Evolutionary conservation across 1,140 invertebrate species (phyloP).

Genomic region (Tetramorium alpestre): DNA sequence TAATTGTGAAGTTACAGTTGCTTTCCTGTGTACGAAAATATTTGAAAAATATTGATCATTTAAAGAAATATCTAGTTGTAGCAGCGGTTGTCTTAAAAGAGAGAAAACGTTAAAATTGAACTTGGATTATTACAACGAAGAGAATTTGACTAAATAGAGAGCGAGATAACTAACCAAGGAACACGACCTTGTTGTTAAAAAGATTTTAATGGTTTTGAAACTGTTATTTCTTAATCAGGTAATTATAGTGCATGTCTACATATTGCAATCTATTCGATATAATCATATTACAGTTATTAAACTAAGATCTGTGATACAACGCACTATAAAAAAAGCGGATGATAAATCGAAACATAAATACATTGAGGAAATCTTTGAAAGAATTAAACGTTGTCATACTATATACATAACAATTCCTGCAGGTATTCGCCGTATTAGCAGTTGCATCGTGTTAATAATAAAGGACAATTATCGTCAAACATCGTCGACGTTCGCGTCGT

Average conservation of each 20-base stretch:
- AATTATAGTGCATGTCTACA: constrained; percentile 3
- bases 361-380: too few relatives aligned
- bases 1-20: constrained; percentile 20
- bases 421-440: too few relatives aligned
- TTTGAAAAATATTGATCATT: constrained; percentile 3
- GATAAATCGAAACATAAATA: too few relatives aligned
- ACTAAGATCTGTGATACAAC: too few relatives aligned
- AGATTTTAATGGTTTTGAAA: background rate
- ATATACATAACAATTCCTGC: too few relatives aligned
- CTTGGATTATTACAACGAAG: background rate
- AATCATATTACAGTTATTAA: too few relatives aligned
- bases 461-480: too few relatives aligned
- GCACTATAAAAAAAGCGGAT: too few relatives aligned
- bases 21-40: background rate
- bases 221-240: background rate
- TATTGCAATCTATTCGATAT: background rate
- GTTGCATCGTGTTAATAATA: too few relatives aligned
- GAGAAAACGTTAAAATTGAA: background rate
- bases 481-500: too few relatives aligned
- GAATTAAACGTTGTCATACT: too few relatives aligned
- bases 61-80: background rate
- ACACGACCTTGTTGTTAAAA: background rate
- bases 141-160: background rate
- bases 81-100: background rate
- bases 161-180: background rate